A percentile compares a stretch with the other conserved stretches of the same genome.
These are phyloP conservation scores for Decapterus maruadsi DNA, from an alignment of 2,797 vertebrate species.

Conservation along the genomic window DNA sequence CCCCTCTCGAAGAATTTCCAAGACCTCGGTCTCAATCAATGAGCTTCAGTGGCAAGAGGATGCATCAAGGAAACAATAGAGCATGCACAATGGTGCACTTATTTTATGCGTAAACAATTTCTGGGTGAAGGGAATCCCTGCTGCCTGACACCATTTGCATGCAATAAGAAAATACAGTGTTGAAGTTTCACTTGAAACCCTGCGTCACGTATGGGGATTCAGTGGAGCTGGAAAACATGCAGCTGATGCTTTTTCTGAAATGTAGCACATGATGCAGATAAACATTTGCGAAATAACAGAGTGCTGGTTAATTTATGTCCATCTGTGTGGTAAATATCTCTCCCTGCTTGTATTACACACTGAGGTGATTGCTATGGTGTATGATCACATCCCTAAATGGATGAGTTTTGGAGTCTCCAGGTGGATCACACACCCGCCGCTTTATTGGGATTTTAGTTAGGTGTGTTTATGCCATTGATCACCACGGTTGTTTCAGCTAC, in stretches of 20 bases:
- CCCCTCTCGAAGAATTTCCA: slow-evolving; percentile 38
- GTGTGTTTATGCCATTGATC: not conserved
- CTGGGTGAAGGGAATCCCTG: slow-evolving; percentile 39
- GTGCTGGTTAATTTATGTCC: slow-evolving; percentile 38
- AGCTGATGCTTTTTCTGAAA: slow-evolving; percentile 2
- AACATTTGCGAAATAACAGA: slow-evolving; percentile 18
- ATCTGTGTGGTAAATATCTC: slow-evolving; percentile 21
- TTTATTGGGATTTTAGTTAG: slow-evolving; percentile 7
- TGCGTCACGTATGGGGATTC: slow-evolving; percentile 6
- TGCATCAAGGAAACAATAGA: slow-evolving; percentile 44
- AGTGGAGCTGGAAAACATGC: slow-evolving; percentile 13
- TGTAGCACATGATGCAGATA: not conserved
- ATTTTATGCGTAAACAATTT: slow-evolving; percentile 51
- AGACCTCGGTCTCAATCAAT: slow-evolving; percentile 57
- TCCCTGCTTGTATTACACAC: slow-evolving; percentile 20
- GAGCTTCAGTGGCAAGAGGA: slow-evolving; percentile 31
- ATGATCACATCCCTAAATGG: slow-evolving; percentile 23
- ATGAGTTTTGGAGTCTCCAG: slow-evolving; percentile 36
- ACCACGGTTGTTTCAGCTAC: not conserved
- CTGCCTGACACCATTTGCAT: slow-evolving; percentile 50
- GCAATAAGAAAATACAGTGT: slow-evolving; percentile 20
- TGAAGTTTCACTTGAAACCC: slow-evolving; percentile 27
- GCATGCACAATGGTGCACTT: slow-evolving; percentile 6
- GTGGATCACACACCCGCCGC: slow-evolving; percentile 24
- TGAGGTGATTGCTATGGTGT: slow-evolving; percentile 23